Evolutionary conservation across 2,113 vertebrate genomes (phyloP), one percentile per base, ranked within the genome.

Genomic region (Hemichromis elongatus): DNA sequence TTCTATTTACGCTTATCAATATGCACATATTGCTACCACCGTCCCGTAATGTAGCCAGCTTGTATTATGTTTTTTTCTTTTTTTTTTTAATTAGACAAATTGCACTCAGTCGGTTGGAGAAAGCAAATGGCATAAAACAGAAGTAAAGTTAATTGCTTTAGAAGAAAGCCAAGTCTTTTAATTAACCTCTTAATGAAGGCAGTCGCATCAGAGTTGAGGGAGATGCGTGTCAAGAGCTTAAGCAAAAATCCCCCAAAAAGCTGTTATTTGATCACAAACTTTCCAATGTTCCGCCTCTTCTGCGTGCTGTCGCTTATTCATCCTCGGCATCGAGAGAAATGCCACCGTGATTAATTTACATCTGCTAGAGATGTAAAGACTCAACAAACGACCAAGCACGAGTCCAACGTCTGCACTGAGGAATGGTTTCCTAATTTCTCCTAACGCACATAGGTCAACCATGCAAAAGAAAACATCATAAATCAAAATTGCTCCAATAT

Each of bases 391-490:
- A 70, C 47, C 18, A 59, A n/a, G 78, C 42, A 59, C 28, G 21
- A 81, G 42, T 18, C 33, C 63, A 81, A 55, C 73, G 45, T 75
- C 81, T 89, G 81, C 84, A 47, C 75, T 55, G 66, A 89, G 86
- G 26, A 92, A 84, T 85, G 59, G 55, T 81, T 87, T 89, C 61
- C 86, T 84, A 87, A 89, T 85, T 87, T 57, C 19, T 84, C 80
- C 19, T 89, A 81, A 84, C 82, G 63, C 77, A 83, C 87, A 87
- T 80, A 90, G 90, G 86, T 94, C 89, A 89, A 77, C 24, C 53
- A 73, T 61, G n/a, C 80, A 83, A 87, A 80, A 83, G 89, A 84
- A 93, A 94, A 89, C 89, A 90, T 81, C 88, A 90, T 89, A 92
- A 90, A 93, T 93, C 92, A 91, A 87, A 89, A 91, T 86, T 84